Base-by-base conservation (phyloP, 2,888 invertebrate species). In the Drosophila tanythrix region DNA sequence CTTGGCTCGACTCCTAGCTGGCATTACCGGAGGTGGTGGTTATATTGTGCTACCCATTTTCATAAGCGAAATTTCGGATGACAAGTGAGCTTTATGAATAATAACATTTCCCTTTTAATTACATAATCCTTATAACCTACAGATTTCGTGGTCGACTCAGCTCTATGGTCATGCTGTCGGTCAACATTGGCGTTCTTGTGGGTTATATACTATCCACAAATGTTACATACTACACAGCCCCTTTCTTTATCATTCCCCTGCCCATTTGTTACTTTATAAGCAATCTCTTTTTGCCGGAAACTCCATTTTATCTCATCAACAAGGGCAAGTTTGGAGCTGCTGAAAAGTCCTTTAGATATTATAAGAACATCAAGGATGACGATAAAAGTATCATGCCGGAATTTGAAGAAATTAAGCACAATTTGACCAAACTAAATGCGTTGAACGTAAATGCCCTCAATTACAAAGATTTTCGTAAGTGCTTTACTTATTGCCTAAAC, bases 61-160 rank as follows among this genome's bases (percentile, higher is more conserved):
- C 63, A 88, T 93, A 1, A 87, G 92, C 18, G 93, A 93, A 81
- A 93, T 93, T 57, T 88, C 93, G 1, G 92, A 93, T 70, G 76
- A 86, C 31, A 85, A 81, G 93, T 93, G 66, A 80, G 91, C 68
- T 0, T 0, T 6, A 43, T n/a, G 13, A 5, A 0, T 8, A 29
- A 7, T 13, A 4, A 5, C 13, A 2, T 8, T 13, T 31, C 2
- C 2, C 0, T 11, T 11, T 8, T 35, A 18, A n/a, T 40, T 56
- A 31, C 31, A 0, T 13, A 36, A 3, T 7, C 21, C 4, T 8
- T 58, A 25, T 48, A 10, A 2, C 8, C 10, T 40, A 10, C 53
- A 92, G 92, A 25, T 80, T 92, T 8, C 92, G 92, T n/a, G 93
- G 93, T 43, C 84, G 90, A 1, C 78, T 92, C 7, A 83, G 79